Conservation (phyloP, 2,888 invertebrate species). For the Drosophila meridionalis region DNA sequence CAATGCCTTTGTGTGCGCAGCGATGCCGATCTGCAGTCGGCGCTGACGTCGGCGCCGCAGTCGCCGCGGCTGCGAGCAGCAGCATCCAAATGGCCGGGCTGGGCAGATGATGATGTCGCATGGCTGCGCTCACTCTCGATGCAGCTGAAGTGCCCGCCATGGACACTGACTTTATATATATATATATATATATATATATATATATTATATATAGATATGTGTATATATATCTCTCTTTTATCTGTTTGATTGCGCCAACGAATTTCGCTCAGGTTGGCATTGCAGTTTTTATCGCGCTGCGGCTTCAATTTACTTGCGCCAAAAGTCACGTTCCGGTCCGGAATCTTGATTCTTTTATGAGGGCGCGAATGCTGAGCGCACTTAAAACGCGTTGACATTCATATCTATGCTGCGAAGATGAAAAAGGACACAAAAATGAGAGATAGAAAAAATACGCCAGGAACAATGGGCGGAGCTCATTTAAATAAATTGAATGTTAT, state of each 20-base stretch:
- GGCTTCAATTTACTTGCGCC: slow-evolving; percentile 66
- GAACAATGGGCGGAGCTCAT: slow-evolving; percentile 33
- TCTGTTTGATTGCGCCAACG: slow-evolving; percentile 63
- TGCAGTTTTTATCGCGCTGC: slow-evolving; percentile 64
- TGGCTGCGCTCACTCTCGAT: slow-evolving; percentile 43
- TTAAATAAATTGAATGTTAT: slow-evolving; percentile 49
- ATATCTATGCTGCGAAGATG: slow-evolving; percentile 45
- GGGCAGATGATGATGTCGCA: slow-evolving; percentile 36
- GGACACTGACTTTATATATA: slow-evolving; percentile 22
- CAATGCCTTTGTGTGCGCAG: slow-evolving; percentile 83
- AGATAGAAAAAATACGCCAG: slow-evolving; percentile 5
- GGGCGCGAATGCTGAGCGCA: slow-evolving; percentile 44
- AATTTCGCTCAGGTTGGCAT: slow-evolving; percentile 70
- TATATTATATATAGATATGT: slow-evolving; percentile 7
- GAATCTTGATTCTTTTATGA: slow-evolving; percentile 59
- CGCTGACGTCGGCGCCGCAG: slow-evolving; percentile 46
- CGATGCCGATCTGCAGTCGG: slow-evolving; percentile 56
- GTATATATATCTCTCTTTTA: slow-evolving; percentile 34
- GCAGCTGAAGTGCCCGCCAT: slow-evolving; percentile 58
- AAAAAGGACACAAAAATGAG: background rate
- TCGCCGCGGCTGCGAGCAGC: slow-evolving; percentile 50
- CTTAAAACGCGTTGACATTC: slow-evolving; percentile 57
- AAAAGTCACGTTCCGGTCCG: slow-evolving; percentile 68
- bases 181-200: slow-evolving; percentile 26
- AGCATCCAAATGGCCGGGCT: slow-evolving; percentile 39